Evolutionary conservation across 2,113 vertebrate species (phyloP), one percentile per base, ranked within the genome.

Genomic region (Tragulus kanchil): DNA sequence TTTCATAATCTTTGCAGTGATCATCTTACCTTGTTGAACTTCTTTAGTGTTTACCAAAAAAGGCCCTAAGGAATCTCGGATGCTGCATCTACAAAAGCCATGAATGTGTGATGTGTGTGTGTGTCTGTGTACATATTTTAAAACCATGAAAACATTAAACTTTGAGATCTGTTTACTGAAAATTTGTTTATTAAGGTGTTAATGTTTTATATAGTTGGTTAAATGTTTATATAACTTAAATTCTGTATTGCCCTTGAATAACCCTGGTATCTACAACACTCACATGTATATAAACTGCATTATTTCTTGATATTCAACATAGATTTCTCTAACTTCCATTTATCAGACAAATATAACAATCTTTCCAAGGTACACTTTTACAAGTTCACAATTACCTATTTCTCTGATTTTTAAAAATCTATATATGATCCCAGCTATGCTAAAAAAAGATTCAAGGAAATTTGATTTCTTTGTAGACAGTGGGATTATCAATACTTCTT

Each of bases 141-240:
- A 89, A 65, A 92, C 42, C 36, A 62, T 64, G 28, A 65, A 71
- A 81, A 94, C 15, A 42, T 52, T 54, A 75, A 94, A 93, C 36
- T 73, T 75, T 17, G 73, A 92, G 28, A 71, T 54, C 48, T 88
- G 52, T 81, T 77, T 21, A 65, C 12, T 77, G 13, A 93, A 94
- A 94, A 89, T 78, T n/a, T 93, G 19, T 95, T 91, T 88, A 90
- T 94, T 89, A 82, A 86, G n/a, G 9, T 82, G 11, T 78, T 97
- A 77, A 94, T 19, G 28, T 85, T 84, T 94, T 85, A 95, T 52
- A 83, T 19, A n/a, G 25, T 62, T 87, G 28, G 12, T 48, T 91
- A 12, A 81, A 8, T 67, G 93, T 50, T 96, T 83, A 4, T 64
- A 4, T 42, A 88, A 89, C 15, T 92, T 69, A 89, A 89, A 96